Conservation (phyloP, 2,888 invertebrate genomes). For the Pyrochroa serraticornis region DNA sequence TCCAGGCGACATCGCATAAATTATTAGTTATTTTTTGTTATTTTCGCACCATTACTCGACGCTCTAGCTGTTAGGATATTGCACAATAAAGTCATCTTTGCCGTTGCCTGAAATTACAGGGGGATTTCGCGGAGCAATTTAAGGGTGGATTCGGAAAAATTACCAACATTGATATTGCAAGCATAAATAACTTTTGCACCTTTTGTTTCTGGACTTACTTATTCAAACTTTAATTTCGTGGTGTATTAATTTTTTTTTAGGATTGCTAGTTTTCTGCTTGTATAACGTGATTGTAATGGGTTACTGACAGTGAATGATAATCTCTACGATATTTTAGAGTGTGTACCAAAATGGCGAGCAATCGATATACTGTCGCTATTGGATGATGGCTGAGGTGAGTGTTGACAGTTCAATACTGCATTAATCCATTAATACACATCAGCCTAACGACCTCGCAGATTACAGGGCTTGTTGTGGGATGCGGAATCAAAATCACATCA, state of each 20-base stretch:
- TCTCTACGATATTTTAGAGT: constrained; percentile 41
- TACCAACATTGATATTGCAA: constrained; percentile 34
- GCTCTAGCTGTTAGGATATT: constrained; percentile 41
- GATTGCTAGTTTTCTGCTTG: constrained; percentile 8
- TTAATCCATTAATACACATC: constrained; percentile 59
- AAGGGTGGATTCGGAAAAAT: constrained; percentile 45
- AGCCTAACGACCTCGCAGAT: constrained; percentile 53
- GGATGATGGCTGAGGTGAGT: constrained; percentile 53
- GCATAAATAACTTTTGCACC: constrained; percentile 25
- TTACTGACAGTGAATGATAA: constrained; percentile 43
- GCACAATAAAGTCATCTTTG: constrained; percentile 46
- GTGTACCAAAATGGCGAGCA: constrained; percentile 49
- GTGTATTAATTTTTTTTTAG: constrained; percentile 17
- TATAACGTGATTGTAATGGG: constrained; percentile 34
- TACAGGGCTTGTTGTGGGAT: constrained; percentile 49
- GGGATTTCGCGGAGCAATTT: constrained; percentile 46
- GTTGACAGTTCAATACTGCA: constrained; percentile 58
- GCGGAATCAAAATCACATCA: constrained; percentile 47
- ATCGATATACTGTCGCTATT: constrained; percentile 53
- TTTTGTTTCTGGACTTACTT: constrained; percentile 21
- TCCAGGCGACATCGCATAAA: constrained; percentile 42
- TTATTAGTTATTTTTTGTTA: constrained; percentile 37
- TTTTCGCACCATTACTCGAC: constrained; percentile 40
- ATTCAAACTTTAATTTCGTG: constrained; percentile 16
- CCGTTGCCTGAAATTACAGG: constrained; percentile 43